Base-by-base conservation (phyloP, 2,888 invertebrate species). In the Ceratothoa steindachneri region DNA sequence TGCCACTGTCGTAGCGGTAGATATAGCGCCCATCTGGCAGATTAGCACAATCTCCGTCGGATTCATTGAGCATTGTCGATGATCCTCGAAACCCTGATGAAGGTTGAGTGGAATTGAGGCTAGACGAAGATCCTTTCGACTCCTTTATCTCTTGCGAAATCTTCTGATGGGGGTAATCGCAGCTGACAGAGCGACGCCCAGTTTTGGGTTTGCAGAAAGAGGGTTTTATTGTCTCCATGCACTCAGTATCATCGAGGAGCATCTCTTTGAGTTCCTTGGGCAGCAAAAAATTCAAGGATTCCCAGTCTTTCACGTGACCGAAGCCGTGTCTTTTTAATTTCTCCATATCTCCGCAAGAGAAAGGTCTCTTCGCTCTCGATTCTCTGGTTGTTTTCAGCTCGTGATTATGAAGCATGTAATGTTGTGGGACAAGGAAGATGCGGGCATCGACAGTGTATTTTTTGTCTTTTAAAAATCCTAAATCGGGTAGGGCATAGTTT, bases 231-330 rank as follows among this genome's bases (percentile, higher is more conserved):
- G 80, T 78, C 71, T 71, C 77, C 78, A 70, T 80, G 71, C 77
- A 77, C 4, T 71, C 79, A 19, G 74, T 79, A 19, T 79, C 74
- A 53, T 93, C 92, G 19, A 90, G 88, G 68, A 95, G 84, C 80
- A 93, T 87, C 82, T 90, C 90, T 80, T 89, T 89, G 83, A 92
- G 93, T 84, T 97, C 94, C 80, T 88, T 86, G 2, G 97, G 97
- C 79, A 97, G 85, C 67, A 97, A 87, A 81, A 95, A 91, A 81
- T 92, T 93, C 69, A 97, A 86, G 0, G 95, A 95, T 82, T 94
- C 93, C 96, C 96, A 97, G 84, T 97, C 97, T 83, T 90, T 89
- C 7, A 97, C 90, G 83, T 95, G 95, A 55, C 89, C 88, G 80
- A 93, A 89, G 71, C 93, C 92, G 84, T 91, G 90, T 82, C 90